A percentile compares a stretch with the other conserved stretches of the same genome.
Conservation (phyloP, 2,888 invertebrate species). For the Rhyacophila evoluta region DNA sequence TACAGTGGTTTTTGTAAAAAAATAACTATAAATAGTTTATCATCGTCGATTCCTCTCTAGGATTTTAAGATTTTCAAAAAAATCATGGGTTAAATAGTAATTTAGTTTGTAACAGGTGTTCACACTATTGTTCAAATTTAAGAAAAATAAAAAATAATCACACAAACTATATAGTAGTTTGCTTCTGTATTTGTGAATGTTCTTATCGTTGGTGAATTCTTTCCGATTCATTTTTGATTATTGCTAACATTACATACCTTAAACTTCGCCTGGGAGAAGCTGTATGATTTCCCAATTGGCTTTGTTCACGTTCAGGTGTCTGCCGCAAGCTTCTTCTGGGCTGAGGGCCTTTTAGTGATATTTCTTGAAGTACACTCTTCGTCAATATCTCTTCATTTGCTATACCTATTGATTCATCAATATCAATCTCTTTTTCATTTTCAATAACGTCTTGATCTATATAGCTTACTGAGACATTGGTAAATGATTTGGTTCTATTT, state of each 20-base stretch:
- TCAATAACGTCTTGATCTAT: not conserved
- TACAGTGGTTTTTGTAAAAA: no score
- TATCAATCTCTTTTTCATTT: not conserved
- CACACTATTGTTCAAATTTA: no score
- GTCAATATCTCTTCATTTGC: not conserved
- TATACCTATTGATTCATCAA: not conserved
- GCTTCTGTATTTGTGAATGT: no score
- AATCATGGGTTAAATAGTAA: no score
- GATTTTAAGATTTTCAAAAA: no score
- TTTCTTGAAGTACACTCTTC: not conserved
- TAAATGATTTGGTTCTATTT: not conserved
- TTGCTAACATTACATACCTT: constrained; percentile 44
- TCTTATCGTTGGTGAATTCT: no score
- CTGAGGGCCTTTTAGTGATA: constrained; percentile 34
- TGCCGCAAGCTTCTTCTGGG: constrained; percentile 44
- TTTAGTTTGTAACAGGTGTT: no score
- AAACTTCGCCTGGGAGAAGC: constrained; percentile 57
- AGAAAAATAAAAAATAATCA: no score
- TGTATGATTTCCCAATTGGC: constrained; percentile 32
- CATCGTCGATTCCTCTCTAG: no score
- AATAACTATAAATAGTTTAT: no score
- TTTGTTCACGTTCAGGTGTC: constrained; percentile 64
- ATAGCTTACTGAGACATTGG: not conserved
- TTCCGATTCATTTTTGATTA: no score
- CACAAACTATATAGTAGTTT: no score